Conservation (phyloP, 2,113 vertebrate genomes). For the Erpornis zantholeuca region DNA sequence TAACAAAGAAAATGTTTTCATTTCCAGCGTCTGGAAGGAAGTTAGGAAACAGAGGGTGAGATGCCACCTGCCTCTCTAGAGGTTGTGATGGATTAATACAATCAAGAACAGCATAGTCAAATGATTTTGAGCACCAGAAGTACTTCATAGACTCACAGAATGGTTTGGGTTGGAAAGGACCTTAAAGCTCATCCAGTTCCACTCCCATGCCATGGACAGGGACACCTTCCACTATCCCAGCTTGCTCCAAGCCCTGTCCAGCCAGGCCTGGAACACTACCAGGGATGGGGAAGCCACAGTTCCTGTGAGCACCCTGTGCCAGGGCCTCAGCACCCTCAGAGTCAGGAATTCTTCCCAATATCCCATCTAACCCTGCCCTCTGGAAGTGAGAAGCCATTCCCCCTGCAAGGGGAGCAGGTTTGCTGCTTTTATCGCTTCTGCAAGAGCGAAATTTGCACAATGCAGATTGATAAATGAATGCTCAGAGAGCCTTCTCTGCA, state of each 20-base stretch:
- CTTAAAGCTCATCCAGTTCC: not conserved
- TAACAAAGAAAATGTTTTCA: not conserved
- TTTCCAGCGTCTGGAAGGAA: not conserved
- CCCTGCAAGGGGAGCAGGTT: not conserved
- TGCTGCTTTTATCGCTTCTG: fast-evolving
- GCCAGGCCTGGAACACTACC: fast-evolving
- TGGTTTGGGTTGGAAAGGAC: not conserved
- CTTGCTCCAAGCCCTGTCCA: fast-evolving
- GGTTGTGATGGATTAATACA: not conserved
- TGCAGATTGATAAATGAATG: not conserved
- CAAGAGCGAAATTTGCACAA: not conserved
- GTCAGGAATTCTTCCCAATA: not conserved
- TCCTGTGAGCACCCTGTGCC: not conserved
- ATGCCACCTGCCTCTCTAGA: not conserved
- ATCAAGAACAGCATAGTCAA: not conserved
- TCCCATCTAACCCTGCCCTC: not conserved
- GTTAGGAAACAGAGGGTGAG: not conserved
- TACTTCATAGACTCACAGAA: not conserved
- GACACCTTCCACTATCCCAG: not conserved
- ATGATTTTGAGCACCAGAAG: not conserved
- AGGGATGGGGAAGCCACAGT: not conserved
- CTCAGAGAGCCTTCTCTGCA: not conserved
- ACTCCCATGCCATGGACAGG: not conserved
- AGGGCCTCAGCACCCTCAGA: fast-evolving
- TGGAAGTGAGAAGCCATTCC: not conserved